Evolutionary conservation across 2,113 vertebrate genomes (phyloP).

Genomic region (Eptatretus burgeri): DNA sequence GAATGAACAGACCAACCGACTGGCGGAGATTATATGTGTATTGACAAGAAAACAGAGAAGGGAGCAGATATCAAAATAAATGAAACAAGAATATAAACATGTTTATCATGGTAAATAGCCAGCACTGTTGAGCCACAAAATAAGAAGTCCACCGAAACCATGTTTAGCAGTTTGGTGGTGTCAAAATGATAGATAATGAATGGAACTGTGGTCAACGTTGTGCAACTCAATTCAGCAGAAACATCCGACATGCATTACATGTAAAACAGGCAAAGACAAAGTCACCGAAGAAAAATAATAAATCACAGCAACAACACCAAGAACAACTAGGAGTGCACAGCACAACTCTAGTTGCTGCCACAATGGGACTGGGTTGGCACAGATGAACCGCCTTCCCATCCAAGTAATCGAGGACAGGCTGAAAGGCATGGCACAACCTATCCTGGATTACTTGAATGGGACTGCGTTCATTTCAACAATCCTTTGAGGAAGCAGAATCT

Average conservation of each 20-base stretch:
- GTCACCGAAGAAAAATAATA: not conserved
- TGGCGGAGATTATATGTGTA: too few species aligned
- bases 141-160: too few species aligned
- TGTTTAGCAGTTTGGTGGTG: too few species aligned
- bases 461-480: conserved; percentile 19
- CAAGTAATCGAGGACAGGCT: conserved; percentile 90
- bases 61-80: not conserved
- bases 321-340: not conserved
- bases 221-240: conserved; percentile 14
- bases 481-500: not conserved
- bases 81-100: not conserved
- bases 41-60: too few species aligned
- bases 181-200: not conserved
- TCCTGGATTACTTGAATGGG: conserved; percentile 99
- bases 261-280: not conserved
- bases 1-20: too few species aligned
- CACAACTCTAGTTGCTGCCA: not conserved
- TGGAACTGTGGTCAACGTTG: not conserved
- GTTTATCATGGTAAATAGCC: too few species aligned
- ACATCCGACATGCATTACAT: not conserved
- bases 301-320: not conserved
- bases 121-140: too few species aligned
- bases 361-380: not conserved
- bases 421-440: conserved; percentile 53
- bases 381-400: conserved; percentile 23